phyloP scores from a whole-genome alignment of 2,797 vertebrate species.

The Kryptolebias ocellatus region DNA sequence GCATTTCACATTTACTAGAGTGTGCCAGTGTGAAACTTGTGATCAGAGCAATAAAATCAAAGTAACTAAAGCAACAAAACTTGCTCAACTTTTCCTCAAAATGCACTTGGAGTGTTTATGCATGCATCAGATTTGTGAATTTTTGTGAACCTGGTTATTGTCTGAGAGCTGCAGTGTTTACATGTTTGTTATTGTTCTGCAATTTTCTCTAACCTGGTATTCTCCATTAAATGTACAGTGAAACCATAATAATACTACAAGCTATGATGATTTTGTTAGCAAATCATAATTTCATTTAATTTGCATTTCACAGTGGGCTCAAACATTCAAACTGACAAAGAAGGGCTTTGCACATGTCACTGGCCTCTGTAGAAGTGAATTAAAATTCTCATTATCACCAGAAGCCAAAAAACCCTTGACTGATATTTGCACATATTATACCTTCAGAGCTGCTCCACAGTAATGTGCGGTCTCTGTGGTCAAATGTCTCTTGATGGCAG shows the following conservation, averaged over 20 bases:
- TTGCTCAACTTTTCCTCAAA: background rate
- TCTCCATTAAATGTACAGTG: too few species aligned
- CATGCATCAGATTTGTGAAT: background rate
- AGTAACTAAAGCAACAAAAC: background rate
- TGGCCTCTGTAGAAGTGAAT: background rate
- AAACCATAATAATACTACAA: too few species aligned
- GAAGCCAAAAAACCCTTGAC: constrained; percentile 22
- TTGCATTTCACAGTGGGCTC: too few species aligned
- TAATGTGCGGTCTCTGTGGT: constrained; percentile 4
- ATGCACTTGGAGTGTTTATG: background rate
- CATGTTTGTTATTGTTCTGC: too few species aligned
- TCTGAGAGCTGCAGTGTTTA: too few species aligned
- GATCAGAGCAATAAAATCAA: constrained; percentile 25
- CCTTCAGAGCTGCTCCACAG: constrained; percentile 6
- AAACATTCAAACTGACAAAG: too few species aligned
- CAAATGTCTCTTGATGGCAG: constrained; percentile 18
- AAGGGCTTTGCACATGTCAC: background rate
- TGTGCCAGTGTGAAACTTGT: constrained; percentile 12
- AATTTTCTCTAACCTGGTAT: too few species aligned
- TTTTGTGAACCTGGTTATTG: too few species aligned
- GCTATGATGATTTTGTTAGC: too few species aligned
- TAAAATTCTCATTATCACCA: constrained; percentile 16
- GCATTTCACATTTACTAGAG: constrained; percentile 3
- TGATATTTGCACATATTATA: constrained; percentile 30
- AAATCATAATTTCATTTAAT: too few species aligned